Evolutionary conservation across 1,140 invertebrate genomes (phyloP).

Genomic region (Atta colombica): DNA sequence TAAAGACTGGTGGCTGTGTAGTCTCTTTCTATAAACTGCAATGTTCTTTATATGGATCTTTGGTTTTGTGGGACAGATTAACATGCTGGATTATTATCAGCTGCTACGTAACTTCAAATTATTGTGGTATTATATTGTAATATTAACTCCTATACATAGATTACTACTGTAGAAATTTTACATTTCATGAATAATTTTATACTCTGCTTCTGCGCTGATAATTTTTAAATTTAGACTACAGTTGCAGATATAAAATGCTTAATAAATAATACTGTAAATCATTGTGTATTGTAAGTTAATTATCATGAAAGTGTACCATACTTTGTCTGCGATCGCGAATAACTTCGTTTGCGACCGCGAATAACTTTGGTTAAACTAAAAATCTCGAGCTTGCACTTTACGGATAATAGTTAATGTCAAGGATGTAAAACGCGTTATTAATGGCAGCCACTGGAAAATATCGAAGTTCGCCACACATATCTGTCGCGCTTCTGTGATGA

Average conservation of each 20-base stretch:
- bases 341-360: not conserved
- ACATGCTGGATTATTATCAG: constrained; percentile 20
- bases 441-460: constrained; percentile 54
- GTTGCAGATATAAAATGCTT: not conserved
- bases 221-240: not conserved
- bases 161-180: constrained; percentile 2
- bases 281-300: not conserved
- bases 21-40: not conserved
- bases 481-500: not conserved
- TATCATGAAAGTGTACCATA: not conserved
- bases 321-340: not conserved
- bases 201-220: not conserved
- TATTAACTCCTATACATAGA: not conserved
- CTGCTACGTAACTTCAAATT: not conserved
- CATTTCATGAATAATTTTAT: constrained; percentile 1
- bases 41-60: constrained; percentile 11
- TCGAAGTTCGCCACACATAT: constrained; percentile 62
- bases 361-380: constrained; percentile 20
- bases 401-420: constrained; percentile 65
- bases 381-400: constrained; percentile 20
- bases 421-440: constrained; percentile 30
- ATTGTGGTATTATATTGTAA: not conserved
- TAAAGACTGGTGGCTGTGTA: not conserved
- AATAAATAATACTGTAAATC: not conserved
- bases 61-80: constrained; percentile 27